phyloP scores from a whole-genome alignment of 2,797 vertebrate genomes.

The Eidolon dupreanum region DNA sequence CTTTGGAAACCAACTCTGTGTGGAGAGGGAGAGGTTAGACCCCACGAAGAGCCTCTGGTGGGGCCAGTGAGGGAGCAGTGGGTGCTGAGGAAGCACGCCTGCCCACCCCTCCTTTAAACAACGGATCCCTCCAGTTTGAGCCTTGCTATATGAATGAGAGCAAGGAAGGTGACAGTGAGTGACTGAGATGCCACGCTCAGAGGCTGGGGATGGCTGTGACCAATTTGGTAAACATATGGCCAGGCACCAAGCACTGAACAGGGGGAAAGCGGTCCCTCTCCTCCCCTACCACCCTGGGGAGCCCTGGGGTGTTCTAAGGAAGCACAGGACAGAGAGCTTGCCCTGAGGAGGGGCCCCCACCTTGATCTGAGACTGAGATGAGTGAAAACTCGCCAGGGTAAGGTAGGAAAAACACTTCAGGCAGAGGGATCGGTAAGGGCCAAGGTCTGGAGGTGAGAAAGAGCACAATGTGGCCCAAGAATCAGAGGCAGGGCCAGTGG shows the following conservation, averaged over 20 bases:
- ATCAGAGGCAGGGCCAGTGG: background rate
- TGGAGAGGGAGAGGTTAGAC: background rate
- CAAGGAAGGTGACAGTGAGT: background rate
- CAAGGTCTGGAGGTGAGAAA: background rate
- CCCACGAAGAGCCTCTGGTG: background rate
- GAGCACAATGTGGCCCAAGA: background rate
- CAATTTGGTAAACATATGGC: accelerated
- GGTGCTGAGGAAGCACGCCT: background rate
- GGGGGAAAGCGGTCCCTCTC: background rate
- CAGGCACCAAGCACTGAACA: accelerated
- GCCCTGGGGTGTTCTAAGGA: background rate
- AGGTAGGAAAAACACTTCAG: background rate
- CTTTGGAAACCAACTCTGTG: background rate
- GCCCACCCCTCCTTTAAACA: background rate
- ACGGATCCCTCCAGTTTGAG: background rate
- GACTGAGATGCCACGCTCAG: background rate
- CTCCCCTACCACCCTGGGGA: background rate
- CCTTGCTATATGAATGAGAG: background rate
- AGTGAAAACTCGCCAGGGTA: background rate
- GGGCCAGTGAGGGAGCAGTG: background rate
- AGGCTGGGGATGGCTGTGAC: background rate
- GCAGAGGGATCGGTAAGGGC: background rate
- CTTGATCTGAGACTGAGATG: background rate
- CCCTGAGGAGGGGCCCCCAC: background rate
- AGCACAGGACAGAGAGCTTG: background rate